A percentile compares a stretch with the other conserved stretches of the same genome.
phyloP scores from a whole-genome alignment of 2,888 invertebrate genomes.

The Drosophila siamana region DNA sequence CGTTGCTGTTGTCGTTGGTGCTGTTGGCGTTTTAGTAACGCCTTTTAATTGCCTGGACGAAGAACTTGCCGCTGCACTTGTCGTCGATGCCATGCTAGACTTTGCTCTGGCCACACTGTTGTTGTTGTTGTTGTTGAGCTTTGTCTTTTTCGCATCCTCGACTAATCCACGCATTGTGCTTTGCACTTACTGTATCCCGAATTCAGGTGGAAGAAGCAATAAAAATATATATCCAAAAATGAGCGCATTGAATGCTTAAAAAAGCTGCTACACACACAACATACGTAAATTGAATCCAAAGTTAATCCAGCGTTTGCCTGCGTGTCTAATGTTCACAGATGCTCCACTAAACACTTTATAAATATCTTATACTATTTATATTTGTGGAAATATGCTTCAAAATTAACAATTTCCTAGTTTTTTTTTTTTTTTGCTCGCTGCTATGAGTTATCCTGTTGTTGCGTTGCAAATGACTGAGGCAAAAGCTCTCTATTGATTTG shows the following conservation, averaged over 20 bases:
- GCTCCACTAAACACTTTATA: conserved; percentile 23
- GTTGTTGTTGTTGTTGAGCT: conserved; percentile 68
- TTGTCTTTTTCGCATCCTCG: conserved; percentile 83
- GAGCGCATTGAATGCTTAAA: conserved; percentile 44
- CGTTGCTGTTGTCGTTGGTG: conserved; percentile 32
- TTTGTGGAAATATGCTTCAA: conserved; percentile 17
- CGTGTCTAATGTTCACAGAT: conserved; percentile 16
- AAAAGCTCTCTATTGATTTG: conserved; percentile 71
- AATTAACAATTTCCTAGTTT: conserved; percentile 10
- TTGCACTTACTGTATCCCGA: conserved; percentile 19
- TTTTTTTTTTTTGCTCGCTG: conserved; percentile 28
- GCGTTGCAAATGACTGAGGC: conserved; percentile 68
- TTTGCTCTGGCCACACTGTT: conserved; percentile 35
- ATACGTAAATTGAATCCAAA: conserved; percentile 58
- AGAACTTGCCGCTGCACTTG: conserved; percentile 68
- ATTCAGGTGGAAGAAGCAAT: conserved; percentile 21
- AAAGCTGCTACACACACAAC: conserved; percentile 34
- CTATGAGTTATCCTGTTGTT: conserved; percentile 65
- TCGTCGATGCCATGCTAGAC: conserved; percentile 33
- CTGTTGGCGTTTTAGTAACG: conserved; percentile 52
- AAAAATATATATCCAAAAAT: conserved; percentile 65
- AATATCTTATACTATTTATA: conserved; percentile 20
- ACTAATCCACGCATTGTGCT: conserved; percentile 82
- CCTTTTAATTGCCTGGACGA: conserved; percentile 58
- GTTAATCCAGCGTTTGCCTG: conserved; percentile 28